phyloP scores from a whole-genome alignment of 2,797 vertebrate species.

The Myotis planiceps region DNA sequence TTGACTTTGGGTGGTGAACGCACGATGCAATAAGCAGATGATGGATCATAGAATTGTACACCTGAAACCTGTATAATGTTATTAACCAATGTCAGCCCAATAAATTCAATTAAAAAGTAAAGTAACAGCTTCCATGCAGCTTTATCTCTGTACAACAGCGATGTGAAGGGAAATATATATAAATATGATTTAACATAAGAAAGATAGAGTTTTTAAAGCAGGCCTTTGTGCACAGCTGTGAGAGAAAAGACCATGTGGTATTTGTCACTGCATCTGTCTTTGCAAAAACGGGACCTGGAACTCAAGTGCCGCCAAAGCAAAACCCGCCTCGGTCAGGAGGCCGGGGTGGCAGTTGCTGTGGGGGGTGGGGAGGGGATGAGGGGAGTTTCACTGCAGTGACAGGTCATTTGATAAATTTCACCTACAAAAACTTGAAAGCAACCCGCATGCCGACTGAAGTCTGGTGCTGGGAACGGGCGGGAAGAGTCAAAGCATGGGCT shows the following conservation, averaged over 20 bases:
- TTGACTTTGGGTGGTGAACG: neutral
- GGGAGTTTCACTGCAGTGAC: rapidly evolving
- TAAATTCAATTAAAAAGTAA: neutral
- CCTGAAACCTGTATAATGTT: neutral
- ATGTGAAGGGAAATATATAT: neutral
- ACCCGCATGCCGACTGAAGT: too few relatives aligned
- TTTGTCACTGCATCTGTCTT: neutral
- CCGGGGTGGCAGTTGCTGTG: rapidly evolving
- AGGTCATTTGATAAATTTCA: neutral
- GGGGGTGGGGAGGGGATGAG: neutral
- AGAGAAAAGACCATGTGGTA: neutral
- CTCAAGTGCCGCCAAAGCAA: neutral
- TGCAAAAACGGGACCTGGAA: neutral
- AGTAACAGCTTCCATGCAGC: neutral
- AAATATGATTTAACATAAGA: neutral
- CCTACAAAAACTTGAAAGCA: neutral
- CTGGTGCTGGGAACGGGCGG: neutral
- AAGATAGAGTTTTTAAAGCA: neutral
- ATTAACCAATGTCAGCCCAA: neutral
- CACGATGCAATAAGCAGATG: neutral
- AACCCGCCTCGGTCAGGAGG: neutral
- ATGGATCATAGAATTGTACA: rapidly evolving
- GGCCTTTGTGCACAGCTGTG: neutral
- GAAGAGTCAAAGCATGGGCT: neutral
- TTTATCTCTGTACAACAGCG: neutral